These are phyloP conservation scores for Chlorocebus sabaeus DNA, from an alignment of 2,113 vertebrate species.

Conservation along the genomic window DNA sequence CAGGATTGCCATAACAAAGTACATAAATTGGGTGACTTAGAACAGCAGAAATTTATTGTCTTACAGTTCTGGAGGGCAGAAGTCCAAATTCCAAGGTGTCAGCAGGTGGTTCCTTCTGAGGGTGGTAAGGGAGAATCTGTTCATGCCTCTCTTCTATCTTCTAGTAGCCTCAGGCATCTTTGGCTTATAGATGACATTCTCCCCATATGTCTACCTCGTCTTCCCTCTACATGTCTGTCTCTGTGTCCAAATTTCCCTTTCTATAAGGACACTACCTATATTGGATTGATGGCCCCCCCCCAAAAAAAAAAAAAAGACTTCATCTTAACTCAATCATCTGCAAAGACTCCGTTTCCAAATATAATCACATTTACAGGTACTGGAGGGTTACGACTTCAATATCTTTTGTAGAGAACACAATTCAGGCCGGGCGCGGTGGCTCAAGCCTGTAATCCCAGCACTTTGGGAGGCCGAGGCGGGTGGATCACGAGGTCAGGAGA, in stretches of 20 bases:
- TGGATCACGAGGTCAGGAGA: too few species aligned
- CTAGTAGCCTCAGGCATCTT: not conserved
- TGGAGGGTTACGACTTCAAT: not conserved
- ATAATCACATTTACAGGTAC: not conserved
- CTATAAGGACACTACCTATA: not conserved
- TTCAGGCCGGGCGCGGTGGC: too few species aligned
- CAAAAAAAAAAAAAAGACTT: not conserved
- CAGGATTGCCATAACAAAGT: too few species aligned
- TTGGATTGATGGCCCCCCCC: not conserved
- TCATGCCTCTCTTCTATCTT: not conserved
- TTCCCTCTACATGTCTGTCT: not conserved
- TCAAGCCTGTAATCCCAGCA: too few species aligned
- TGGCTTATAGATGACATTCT: not conserved
- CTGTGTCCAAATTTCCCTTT: not conserved
- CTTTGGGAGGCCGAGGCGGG: too few species aligned
- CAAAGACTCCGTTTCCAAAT: not conserved
- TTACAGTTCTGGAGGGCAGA: not conserved
- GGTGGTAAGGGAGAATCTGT: not conserved
- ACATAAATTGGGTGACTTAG: too few species aligned
- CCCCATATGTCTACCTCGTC: not conserved
- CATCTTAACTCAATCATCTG: not conserved
- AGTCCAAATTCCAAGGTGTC: not conserved
- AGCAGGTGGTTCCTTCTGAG: not conserved
- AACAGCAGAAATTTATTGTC: too few species aligned
- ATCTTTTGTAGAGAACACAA: not conserved